phyloP scores from a whole-genome alignment of 1,140 invertebrate species.

The Colletes latitarsis region DNA sequence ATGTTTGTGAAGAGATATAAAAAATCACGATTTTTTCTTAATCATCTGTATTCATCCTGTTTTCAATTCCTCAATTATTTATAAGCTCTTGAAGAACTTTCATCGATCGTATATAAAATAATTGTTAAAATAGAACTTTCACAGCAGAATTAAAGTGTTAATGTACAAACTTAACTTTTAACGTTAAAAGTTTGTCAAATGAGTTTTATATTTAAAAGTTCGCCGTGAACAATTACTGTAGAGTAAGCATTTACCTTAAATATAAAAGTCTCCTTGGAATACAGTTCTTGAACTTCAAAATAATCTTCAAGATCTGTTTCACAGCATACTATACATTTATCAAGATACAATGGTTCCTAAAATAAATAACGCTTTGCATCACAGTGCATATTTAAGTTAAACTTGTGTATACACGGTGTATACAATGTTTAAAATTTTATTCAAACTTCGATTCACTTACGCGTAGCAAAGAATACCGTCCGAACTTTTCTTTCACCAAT shows the following conservation, averaged over 20 bases:
- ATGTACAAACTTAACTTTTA: no score
- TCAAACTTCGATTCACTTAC: conserved; percentile 76
- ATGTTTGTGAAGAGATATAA: no score
- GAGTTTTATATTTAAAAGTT: no score
- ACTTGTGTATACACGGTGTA: background rate
- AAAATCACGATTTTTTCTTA: no score
- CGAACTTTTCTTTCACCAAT: conserved; percentile 94
- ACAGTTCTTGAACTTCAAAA: conserved; percentile 96
- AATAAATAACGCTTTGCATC: conserved; percentile 42
- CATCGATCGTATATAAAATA: no score
- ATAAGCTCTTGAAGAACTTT: no score
- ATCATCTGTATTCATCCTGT: no score
- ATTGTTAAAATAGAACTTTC: no score
- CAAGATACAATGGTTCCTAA: conserved; percentile 93
- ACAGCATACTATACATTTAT: conserved; percentile 93
- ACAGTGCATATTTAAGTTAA: background rate
- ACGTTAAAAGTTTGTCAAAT: no score
- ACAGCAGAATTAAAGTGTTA: no score
- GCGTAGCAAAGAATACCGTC: conserved; percentile 91
- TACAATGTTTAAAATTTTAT: background rate
- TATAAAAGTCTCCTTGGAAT: conserved; percentile 95
- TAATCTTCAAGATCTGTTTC: conserved; percentile 95
- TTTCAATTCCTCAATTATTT: no score
- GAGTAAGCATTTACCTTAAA: conserved; percentile 88
- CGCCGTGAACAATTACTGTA: no score